A percentile compares a stretch with the other conserved stretches of the same genome.
phyloP scores from a whole-genome alignment of 92 coral and sea anemone genomes.

The Nematostella vectensis region DNA sequence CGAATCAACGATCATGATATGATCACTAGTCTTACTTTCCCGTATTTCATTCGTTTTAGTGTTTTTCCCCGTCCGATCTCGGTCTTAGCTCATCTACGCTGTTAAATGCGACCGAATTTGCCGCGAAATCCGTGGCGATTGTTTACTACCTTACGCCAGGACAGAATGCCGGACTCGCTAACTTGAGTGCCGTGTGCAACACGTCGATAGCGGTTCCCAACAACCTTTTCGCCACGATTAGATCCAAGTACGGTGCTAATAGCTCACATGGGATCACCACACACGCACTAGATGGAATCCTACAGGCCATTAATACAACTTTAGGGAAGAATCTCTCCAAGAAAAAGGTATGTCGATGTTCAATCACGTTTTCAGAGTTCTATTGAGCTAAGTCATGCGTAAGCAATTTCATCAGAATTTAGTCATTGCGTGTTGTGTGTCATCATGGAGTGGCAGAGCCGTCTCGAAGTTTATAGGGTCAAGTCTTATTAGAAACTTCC shows the following conservation, averaged over 20 bases:
- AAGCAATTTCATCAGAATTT: no score
- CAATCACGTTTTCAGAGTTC: no score
- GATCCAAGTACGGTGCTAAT: slow-evolving; percentile 2
- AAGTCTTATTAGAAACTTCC: no score
- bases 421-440: no score
- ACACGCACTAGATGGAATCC: slow-evolving; percentile 29
- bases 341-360: slow-evolving; percentile 19
- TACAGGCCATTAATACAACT: slow-evolving; percentile 32
- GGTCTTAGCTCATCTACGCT: slow-evolving; percentile 3
- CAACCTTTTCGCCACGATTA: slow-evolving; percentile 30
- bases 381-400: no score
- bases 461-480: no score
- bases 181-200: slow-evolving; percentile 12
- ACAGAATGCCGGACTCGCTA: slow-evolving; percentile 31
- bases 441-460: no score
- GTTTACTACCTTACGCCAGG: slow-evolving; percentile 48
- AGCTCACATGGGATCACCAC: slow-evolving; percentile 9
- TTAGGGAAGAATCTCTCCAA: slow-evolving; percentile 18
- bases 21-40: no score
- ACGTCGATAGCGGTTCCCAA: slow-evolving; percentile 23
- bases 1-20: no score
- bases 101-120: slow-evolving; percentile 31
- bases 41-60: slow-evolving; percentile 17
- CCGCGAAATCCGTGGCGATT: slow-evolving; percentile 15
- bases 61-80: slow-evolving; percentile 30